These are phyloP conservation scores for Heloderma charlesbogerti DNA, from an alignment of 2,113 vertebrate genomes.

Conservation along the genomic window DNA sequence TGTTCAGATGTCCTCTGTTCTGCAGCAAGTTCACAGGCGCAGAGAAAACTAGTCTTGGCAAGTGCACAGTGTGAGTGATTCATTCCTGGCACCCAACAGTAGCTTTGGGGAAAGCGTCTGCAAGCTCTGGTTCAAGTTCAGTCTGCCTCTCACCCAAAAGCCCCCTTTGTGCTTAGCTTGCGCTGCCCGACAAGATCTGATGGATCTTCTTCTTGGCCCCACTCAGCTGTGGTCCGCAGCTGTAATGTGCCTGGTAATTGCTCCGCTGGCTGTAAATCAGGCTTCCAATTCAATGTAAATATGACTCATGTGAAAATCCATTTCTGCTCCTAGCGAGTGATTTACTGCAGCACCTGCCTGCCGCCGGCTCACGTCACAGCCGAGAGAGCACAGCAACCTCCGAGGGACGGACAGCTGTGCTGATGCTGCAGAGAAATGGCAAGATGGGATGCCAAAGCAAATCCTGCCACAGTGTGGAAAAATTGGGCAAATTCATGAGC, in stretches of 20 bases:
- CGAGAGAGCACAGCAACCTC: neutral
- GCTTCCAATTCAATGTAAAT: conserved; percentile 33
- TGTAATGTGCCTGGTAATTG: conserved; percentile 34
- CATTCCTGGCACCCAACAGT: neutral
- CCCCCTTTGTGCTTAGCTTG: neutral
- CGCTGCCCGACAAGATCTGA: conserved; percentile 32
- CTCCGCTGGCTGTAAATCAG: conserved; percentile 35
- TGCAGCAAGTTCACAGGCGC: neutral
- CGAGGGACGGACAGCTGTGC: neutral
- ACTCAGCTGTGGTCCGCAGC: conserved; percentile 34
- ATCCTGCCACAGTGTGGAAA: conserved; percentile 14
- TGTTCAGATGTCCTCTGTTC: neutral
- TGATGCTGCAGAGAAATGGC: neutral
- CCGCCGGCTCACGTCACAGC: neutral
- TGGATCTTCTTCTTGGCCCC: conserved; percentile 27
- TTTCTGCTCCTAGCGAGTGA: conserved; percentile 40
- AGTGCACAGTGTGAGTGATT: neutral
- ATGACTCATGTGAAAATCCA: conserved; percentile 51
- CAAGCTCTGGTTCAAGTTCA: neutral
- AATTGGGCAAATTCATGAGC: neutral
- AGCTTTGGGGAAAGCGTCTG: neutral
- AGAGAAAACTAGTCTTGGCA: neutral
- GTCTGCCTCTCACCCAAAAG: neutral
- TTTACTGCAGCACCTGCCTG: conserved; percentile 13
- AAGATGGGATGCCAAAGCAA: neutral